phyloP scores from a whole-genome alignment of 2,888 invertebrate species.

The Torymus texanus region DNA sequence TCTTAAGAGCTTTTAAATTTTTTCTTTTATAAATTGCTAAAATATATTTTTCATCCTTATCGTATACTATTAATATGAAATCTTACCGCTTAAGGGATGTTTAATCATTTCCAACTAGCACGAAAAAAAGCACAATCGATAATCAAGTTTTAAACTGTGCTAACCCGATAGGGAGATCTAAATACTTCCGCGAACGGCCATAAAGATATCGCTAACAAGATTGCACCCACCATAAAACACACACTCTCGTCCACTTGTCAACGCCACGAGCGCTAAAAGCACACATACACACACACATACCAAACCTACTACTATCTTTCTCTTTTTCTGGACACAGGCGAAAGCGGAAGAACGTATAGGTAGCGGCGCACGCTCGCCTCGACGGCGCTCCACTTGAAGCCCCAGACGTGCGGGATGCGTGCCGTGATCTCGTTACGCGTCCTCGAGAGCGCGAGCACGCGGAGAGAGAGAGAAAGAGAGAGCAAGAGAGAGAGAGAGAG shows the following conservation, averaged over 20 bases:
- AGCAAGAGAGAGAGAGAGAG: background rate
- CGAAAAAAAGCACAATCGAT: too few species aligned
- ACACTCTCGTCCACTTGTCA: slow-evolving; percentile 35
- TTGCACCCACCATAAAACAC: background rate
- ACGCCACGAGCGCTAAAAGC: background rate
- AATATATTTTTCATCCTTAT: too few species aligned
- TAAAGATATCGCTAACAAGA: background rate
- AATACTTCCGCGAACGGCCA: background rate
- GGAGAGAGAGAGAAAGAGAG: background rate
- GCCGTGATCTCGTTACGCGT: slow-evolving; percentile 68
- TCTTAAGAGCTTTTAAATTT: too few species aligned
- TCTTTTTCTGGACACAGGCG: background rate
- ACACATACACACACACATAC: too few species aligned
- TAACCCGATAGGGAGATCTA: too few species aligned
- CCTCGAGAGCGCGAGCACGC: slow-evolving; percentile 42
- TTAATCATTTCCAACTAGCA: too few species aligned
- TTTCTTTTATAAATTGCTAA: too few species aligned
- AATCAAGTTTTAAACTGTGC: too few species aligned
- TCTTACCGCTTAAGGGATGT: too few species aligned
- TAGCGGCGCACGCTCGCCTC: slow-evolving; percentile 57
- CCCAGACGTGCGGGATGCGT: slow-evolving; percentile 62
- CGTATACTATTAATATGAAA: too few species aligned
- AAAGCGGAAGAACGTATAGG: slow-evolving; percentile 54
- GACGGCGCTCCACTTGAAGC: slow-evolving; percentile 69
- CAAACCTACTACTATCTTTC: too few species aligned